Percentiles rank a stretch among this genome's conserved stretches.
phyloP scores from a whole-genome alignment of 2,888 invertebrate species.

The Fissipunctia ypsillon region DNA sequence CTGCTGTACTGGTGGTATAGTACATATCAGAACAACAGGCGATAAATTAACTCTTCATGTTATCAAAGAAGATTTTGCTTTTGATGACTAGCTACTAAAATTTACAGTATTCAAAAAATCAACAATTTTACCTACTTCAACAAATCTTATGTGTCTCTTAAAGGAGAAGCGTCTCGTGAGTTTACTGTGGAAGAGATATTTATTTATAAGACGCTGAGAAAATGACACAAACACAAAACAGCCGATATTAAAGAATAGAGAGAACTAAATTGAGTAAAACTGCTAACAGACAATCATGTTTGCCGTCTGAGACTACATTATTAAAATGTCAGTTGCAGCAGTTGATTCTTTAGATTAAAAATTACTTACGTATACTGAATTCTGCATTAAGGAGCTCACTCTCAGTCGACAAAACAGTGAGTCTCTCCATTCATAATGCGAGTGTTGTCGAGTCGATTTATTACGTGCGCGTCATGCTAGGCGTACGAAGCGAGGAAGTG shows the following conservation, averaged over 20 bases:
- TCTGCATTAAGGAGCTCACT: constrained; percentile 20
- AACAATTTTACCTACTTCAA: too few species aligned
- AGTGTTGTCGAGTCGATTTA: constrained; percentile 49
- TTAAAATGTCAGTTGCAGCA: constrained; percentile 22
- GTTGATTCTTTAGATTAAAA: constrained; percentile 28
- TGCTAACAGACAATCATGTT: not conserved
- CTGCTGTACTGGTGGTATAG: not conserved
- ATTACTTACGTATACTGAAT: constrained; percentile 14
- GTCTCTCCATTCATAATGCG: constrained; percentile 35
- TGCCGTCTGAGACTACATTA: constrained; percentile 6
- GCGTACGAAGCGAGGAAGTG: constrained; percentile 2
- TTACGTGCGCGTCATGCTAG: constrained; percentile 22
- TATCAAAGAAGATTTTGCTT: too few species aligned
- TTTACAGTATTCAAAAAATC: too few species aligned
- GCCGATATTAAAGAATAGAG: not conserved
- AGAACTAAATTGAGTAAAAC: not conserved
- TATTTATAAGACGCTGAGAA: too few species aligned
- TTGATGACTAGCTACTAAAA: too few species aligned
- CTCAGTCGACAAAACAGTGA: constrained; percentile 13
- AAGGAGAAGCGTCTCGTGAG: too few species aligned
- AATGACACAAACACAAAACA: not conserved
- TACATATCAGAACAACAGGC: not conserved
- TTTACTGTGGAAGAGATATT: too few species aligned
- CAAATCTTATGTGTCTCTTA: too few species aligned
- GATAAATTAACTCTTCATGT: too few species aligned